These are phyloP conservation scores for Amniataba percoides DNA, from an alignment of 2,797 vertebrate genomes.

Conservation along the genomic window DNA sequence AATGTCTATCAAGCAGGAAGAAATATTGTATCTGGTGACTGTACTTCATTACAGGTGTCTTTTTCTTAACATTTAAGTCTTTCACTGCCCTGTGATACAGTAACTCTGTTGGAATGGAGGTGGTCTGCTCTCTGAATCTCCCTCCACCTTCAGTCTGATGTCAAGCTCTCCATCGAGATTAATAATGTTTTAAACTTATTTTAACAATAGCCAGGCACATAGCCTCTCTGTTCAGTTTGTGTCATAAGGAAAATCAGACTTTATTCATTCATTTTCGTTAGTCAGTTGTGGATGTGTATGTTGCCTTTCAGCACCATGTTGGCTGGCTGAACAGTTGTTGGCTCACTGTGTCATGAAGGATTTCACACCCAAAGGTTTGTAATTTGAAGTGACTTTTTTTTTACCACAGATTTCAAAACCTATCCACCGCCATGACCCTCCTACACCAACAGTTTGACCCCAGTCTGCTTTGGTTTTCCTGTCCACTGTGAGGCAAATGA, in stretches of 20 bases:
- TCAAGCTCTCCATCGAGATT: background rate
- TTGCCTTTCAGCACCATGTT: background rate
- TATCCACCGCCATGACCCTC: background rate
- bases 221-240: background rate
- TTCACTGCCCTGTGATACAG: background rate
- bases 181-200: background rate
- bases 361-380: background rate
- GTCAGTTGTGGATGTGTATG: background rate
- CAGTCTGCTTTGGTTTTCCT: slow-evolving; percentile 32
- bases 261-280: background rate
- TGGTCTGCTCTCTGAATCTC: background rate
- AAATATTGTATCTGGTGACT: background rate
- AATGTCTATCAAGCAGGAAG: background rate
- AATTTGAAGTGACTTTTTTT: slow-evolving; percentile 1
- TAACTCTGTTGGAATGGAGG: background rate
- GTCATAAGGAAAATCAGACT: background rate
- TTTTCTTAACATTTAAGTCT: background rate
- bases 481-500: slow-evolving; percentile 44
- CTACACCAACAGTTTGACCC: slow-evolving; percentile 36
- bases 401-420: background rate
- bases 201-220: background rate
- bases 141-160: too few relatives aligned
- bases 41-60: background rate
- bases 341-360: background rate
- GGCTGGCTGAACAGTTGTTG: background rate